phyloP scores from a whole-genome alignment of 2,113 vertebrate genomes.

The Rattus rattus region DNA sequence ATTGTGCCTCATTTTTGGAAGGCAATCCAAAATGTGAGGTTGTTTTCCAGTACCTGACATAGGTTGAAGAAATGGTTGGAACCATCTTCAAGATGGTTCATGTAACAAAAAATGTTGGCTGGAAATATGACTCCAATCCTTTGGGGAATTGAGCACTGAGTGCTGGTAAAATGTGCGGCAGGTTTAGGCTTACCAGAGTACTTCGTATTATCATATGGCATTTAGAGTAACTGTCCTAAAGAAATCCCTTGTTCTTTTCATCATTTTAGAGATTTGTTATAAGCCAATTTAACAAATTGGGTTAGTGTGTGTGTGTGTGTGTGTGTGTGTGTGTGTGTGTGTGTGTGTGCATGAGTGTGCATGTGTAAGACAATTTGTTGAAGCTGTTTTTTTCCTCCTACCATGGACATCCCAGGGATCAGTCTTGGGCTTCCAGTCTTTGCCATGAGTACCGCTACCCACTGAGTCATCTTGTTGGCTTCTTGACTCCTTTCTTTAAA shows the following conservation, averaged over 20 bases:
- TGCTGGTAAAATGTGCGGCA: constrained; percentile 24
- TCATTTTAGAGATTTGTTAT: not conserved
- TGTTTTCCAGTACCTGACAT: constrained; percentile 62
- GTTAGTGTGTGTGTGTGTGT: not conserved
- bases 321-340: not conserved
- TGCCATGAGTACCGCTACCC: not conserved
- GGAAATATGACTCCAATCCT: not conserved
- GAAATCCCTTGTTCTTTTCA: not conserved
- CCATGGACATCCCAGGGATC: not conserved
- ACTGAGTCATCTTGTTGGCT: not conserved
- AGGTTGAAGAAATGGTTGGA: constrained; percentile 39
- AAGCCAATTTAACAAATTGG: not conserved
- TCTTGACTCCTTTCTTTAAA: not conserved
- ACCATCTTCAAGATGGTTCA: constrained; percentile 45
- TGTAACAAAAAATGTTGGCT: constrained; percentile 39
- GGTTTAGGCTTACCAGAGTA: not conserved
- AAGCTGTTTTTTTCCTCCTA: not conserved
- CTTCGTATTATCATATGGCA: constrained; percentile 29
- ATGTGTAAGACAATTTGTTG: not conserved
- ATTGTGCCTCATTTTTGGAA: constrained; percentile 52
- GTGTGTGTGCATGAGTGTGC: not conserved
- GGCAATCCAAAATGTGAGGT: not conserved
- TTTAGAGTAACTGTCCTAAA: constrained; percentile 38
- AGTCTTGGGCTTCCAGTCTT: not conserved
- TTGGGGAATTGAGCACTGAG: not conserved